Evolutionary conservation across 2,797 vertebrate species (phyloP).

Genomic region (Poeciliopsis gracilis): DNA sequence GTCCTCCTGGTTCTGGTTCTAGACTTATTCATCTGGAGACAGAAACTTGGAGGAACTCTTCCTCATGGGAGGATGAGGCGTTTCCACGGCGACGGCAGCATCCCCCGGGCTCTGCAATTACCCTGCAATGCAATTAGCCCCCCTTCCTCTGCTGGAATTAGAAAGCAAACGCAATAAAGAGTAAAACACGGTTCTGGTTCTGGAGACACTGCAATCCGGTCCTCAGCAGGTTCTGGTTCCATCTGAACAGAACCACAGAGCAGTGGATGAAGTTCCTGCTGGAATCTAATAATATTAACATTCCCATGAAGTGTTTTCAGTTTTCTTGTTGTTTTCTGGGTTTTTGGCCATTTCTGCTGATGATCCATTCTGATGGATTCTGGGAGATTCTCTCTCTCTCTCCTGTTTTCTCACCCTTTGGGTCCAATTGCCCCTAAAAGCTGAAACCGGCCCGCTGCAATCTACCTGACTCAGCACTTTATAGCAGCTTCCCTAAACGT

Average conservation of each 20-base stretch:
- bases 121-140: slow-evolving; percentile 65
- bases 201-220: slow-evolving; percentile 2
- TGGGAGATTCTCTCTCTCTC: neutral
- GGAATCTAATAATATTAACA: neutral
- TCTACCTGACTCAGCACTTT: neutral
- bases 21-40: neutral
- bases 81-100: slow-evolving; percentile 53
- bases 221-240: neutral
- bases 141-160: slow-evolving; percentile 64
- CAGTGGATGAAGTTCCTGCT: neutral
- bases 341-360: too few relatives aligned
- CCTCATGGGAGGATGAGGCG: slow-evolving; percentile 10
- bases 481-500: neutral
- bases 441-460: neutral
- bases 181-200: slow-evolving; percentile 26
- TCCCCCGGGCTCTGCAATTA: slow-evolving; percentile 63
- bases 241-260: neutral
- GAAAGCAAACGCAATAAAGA: slow-evolving; percentile 62
- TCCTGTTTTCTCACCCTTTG: neutral
- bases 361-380: neutral
- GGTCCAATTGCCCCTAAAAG: neutral
- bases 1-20: neutral
- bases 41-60: slow-evolving; percentile 18
- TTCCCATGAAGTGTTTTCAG: neutral
- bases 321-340: too few relatives aligned